Base-by-base conservation (phyloP, 2,888 invertebrate species). In the Chloroclysta siterata region DNA sequence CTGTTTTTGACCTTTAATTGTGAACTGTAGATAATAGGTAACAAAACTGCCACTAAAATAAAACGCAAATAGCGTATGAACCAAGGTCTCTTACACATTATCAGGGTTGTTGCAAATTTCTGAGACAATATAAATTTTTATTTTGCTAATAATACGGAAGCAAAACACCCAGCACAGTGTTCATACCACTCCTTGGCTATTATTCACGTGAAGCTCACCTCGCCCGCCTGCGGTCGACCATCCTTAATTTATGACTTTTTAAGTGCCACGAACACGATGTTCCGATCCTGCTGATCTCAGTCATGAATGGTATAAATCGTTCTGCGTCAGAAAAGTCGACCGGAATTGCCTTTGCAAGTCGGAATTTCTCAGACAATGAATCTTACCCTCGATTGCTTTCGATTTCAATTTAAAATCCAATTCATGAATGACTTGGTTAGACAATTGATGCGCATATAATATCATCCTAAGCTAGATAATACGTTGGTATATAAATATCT, bases 231-330 rank as follows among this genome's bases (percentile, higher is more conserved):
- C 77, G 78, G 77, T 72, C 73, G 76, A 77, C 78, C 79, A 78
- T 76, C 79, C 76, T 74, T 85, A 87, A 89, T 88, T 88, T 88
- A 87, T 82, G 79, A 80, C 82, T 84, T 88, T 87, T 85, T 85
- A 84, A 88, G 80, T 85, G 85, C 82, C 84, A 80, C 73, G 77
- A 82, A 84, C 84, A 85, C 79, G 78, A 77, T 84, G 81, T 82
- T 81, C 80, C 73, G 72, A 81, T 81, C 76, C 74, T 70, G 66
- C 73, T 77, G 78, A 80, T 80, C 75, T 75, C 72, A 75, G 73
- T 78, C 75, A 77, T 74, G 75, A 75, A 74, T 70, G 67, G 64
- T 74, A 80, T 78, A 79, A 78, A 75, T 74, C 75, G 76, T 73
- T 75, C 69, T 65, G 65, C 72, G 68, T 65, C 69, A 65, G 55